Evolutionary conservation across 2,113 vertebrate species (phyloP), one percentile per base, ranked within the genome.

Genomic region (Dipodomys stephensi): DNA sequence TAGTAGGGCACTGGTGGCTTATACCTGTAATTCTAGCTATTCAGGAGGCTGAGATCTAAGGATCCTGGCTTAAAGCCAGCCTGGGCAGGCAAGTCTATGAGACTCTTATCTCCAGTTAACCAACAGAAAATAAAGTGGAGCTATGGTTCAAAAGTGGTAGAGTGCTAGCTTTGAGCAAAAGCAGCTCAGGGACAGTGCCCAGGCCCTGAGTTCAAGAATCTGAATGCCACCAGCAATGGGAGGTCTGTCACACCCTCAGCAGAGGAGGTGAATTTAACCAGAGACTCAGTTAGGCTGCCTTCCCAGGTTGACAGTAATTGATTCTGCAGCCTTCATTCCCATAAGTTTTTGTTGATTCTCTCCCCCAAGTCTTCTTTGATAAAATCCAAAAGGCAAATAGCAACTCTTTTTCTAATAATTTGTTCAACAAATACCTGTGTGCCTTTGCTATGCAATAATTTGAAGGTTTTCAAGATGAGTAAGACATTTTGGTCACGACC

Each of bases 331-430:
- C 57, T 92, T 68, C 30, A 44, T 64, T 65, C 60, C 60, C 20
- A 2, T 80, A 69, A 7, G 27, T 68, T 83, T 53, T 86, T 68
- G 46, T 65, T 67, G 71, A 49, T 78, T 86, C 60, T 60, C 49
- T 89, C 65, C 64, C 20, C 90, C 62, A 44, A 79, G 62, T 23
- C 46, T 91, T 83, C 25, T 87, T 69, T 88, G 39, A 81, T 60
- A 88, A 87, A 96, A 94, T 94, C 91, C 94, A 78, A 95, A 96
- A 94, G 93, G 90, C 73, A 97, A 96, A 96, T 79, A 95, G 88
- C 82, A 96, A 86, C 81, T 92, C 71, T 89, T 88, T 91, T 87
- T 49, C 12, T 86, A 84, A 84, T 92, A 78, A 96, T 95, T 92
- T 87, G 68, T 78, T 96, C 77, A 83, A 85, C 92, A 96, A 95